Base-by-base conservation (phyloP, 2,113 vertebrate species). In the Scolopax mira region DNA sequence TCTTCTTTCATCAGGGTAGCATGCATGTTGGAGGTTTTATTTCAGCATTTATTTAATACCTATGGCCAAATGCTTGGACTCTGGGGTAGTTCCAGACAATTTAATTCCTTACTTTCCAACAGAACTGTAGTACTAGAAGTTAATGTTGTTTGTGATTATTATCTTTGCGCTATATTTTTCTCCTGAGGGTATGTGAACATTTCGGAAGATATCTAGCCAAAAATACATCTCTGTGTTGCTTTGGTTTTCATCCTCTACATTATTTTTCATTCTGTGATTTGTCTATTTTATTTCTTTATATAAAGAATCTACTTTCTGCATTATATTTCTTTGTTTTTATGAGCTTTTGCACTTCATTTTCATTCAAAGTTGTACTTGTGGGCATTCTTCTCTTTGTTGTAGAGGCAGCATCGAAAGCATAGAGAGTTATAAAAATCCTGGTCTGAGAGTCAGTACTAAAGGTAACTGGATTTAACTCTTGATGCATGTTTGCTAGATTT, bases 131-230 rank as follows among this genome's bases (percentile, higher is more conserved):
- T 52, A 73, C 44, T 35, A 79, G 49, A 75, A 88, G 52, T 64
- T 84, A 71, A 67, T 81, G n/a, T 69, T 92, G 24, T 83, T 89
- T 64, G 42, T 93, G 60, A 86, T 72, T 93, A 51, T 79, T 93
- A 14, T 18, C 58, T 90, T 80, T 55, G 67, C 51, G 30, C 35
- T 88, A 51, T 39, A 62, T 88, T 70, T 93, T 89, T 90, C 58
- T 91, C 58, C 33, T 89, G 84, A 82, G n/a, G 25, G 5, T 66
- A 37, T 31, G 37, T 55, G n/a, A 92, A 71, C 7, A 7, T 57
- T 95, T 71, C 44, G 24, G 69, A 93, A 89, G 49, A 13, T 73
- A 62, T 2, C 74, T 92, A 84, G 7, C 35, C 35, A 82, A 64
- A 79, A 81, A 37, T 23, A 58, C 9, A 22, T 37, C 11, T 51